Base-by-base conservation (phyloP, 2,888 invertebrate species). In the Drosophila colorata region DNA sequence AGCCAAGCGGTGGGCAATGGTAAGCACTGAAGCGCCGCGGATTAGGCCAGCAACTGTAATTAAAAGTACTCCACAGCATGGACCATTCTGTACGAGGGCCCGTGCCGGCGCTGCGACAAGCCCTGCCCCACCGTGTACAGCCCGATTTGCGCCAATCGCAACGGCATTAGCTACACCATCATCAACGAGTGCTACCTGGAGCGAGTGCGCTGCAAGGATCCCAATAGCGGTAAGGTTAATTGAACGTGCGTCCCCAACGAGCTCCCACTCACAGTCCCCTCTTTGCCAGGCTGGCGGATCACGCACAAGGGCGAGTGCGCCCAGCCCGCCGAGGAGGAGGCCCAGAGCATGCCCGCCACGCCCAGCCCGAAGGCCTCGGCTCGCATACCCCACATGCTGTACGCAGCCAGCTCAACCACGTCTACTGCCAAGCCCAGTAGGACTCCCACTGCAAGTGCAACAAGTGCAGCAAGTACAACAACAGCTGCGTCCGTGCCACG, bases 101-200 rank as follows among this genome's bases (percentile, higher is more conserved):
- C 43, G 14, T 89, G 88, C 25, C 75, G 78, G 0, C 61, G 44
- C 23, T 90, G 90, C 56, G 75, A 83, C 38, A 63, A 66, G 47
- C 70, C 74, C 20, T 90, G 90, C 16, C 70, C 76, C 6, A 66
- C 67, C 11, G 53, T 75, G 0, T 88, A 82, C 35, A 63, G 78
- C 2, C 90, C 90, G 6, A 44, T 90, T 18, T 90, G 90, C 58
- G 81, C 84, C 31, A 78, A 52, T 14, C 80, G 86, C 25, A 88
- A 89, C 23, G 86, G 86, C 25, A 52, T 82, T 7, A 77, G 79
- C 46, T 81, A 88, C 38, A 90, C 90, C 0, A 81, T 90, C 63
- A 64, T 85, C 44, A 90, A 90, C 57, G 80, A 84, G n/a, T 90
- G 90, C 55, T 90, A 80, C 40, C 60, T 83, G 59, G 79, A 89